These are phyloP conservation scores for Empidonax alnorum DNA, from an alignment of 2,113 vertebrate genomes.

Conservation along the genomic window DNA sequence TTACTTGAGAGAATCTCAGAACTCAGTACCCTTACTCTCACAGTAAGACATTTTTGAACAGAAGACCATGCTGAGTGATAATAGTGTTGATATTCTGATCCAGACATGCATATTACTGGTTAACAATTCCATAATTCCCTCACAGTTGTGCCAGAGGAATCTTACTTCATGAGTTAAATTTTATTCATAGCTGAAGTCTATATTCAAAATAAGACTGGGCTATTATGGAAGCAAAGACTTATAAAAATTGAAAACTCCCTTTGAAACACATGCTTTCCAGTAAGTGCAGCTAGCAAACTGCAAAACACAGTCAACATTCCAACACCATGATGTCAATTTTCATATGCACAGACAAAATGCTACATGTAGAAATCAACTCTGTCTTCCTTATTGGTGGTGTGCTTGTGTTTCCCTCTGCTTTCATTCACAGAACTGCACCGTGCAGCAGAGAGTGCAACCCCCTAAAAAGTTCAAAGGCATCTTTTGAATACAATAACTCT, in stretches of 20 bases:
- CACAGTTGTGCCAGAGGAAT: background rate
- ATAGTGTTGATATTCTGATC: background rate
- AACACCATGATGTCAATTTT: constrained; percentile 65
- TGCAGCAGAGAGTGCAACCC: background rate
- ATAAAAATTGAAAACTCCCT: constrained; percentile 64
- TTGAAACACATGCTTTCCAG: constrained; percentile 69
- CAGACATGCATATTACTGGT: background rate
- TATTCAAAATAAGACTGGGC: constrained; percentile 4
- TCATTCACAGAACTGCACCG: constrained; percentile 3
- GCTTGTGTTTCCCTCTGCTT: background rate
- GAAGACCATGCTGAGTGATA: background rate
- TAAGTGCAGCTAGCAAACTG: constrained; percentile 65
- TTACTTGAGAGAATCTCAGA: background rate
- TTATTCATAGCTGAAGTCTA: constrained; percentile 46
- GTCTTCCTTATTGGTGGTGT: background rate
- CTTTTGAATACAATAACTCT: background rate
- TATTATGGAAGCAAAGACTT: constrained; percentile 46
- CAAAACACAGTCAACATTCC: constrained; percentile 68
- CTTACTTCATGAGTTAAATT: constrained; percentile 43
- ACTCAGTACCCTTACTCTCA: background rate
- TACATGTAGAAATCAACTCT: constrained; percentile 10
- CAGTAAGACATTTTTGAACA: background rate
- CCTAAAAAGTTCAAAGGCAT: background rate
- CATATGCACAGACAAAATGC: constrained; percentile 46
- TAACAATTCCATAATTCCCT: background rate